Evolutionary conservation across 2,888 invertebrate species (phyloP).

Genomic region (Ochropacha duplaris): DNA sequence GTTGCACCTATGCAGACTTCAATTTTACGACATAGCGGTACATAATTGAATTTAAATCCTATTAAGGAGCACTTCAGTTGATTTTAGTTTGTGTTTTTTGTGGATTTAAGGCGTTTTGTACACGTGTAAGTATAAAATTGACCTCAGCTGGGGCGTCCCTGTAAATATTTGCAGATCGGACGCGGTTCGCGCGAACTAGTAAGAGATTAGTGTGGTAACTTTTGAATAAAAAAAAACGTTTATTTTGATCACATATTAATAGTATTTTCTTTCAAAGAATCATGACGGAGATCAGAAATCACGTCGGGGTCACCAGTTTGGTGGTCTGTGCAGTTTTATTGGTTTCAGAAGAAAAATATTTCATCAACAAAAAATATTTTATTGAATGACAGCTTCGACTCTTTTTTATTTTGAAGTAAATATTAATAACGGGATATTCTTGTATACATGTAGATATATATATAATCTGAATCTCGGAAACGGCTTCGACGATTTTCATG

Average conservation of each 20-base stretch:
- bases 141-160: constrained; percentile 75
- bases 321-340: too few species aligned
- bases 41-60: constrained; percentile 29
- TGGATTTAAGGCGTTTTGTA: constrained; percentile 40
- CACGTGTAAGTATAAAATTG: constrained; percentile 58
- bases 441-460: too few species aligned
- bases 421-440: too few species aligned
- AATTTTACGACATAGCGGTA: constrained; percentile 49
- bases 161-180: constrained; percentile 76
- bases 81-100: constrained; percentile 13
- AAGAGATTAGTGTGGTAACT: constrained; percentile 61
- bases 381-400: too few species aligned
- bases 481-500: too few species aligned
- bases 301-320: too few species aligned
- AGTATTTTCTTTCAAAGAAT: too few species aligned
- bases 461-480: too few species aligned
- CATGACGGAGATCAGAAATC: too few species aligned
- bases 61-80: constrained; percentile 12
- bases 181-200: constrained; percentile 65
- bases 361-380: too few species aligned
- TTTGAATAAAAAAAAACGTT: constrained; percentile 47
- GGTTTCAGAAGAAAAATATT: too few species aligned
- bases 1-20: constrained; percentile 32
- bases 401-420: too few species aligned
- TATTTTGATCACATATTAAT: constrained; percentile 15